Conservation (phyloP, 2,888 invertebrate genomes). For the Iphiclides podalirius region DNA sequence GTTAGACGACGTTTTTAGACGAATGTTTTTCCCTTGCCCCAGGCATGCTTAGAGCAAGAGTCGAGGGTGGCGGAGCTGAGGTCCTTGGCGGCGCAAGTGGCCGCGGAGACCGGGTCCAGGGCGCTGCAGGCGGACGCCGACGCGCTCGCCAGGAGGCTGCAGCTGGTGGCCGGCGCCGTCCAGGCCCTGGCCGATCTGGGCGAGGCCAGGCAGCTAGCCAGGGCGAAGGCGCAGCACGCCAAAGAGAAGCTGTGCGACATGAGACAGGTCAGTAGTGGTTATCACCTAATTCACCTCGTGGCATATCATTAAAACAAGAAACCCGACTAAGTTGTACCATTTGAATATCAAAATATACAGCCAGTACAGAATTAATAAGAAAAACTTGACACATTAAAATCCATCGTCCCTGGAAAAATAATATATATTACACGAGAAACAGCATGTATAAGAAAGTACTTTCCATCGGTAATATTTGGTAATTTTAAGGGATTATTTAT, state of each 20-base stretch:
- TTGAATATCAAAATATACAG: too few relatives aligned
- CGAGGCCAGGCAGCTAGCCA: constrained; percentile 83
- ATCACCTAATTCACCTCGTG: too few relatives aligned
- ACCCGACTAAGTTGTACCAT: too few relatives aligned
- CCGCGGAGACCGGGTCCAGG: constrained; percentile 87
- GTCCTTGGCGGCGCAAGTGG: constrained; percentile 87
- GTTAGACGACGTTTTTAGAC: too few relatives aligned
- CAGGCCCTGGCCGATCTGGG: constrained; percentile 88
- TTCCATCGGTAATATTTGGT: too few relatives aligned
- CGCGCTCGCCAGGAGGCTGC: constrained; percentile 85
- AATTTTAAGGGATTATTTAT: too few relatives aligned
- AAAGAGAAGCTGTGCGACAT: constrained; percentile 85
- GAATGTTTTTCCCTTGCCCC: too few relatives aligned
- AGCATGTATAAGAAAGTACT: too few relatives aligned
- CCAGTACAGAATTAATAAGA: too few relatives aligned
- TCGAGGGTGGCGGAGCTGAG: constrained; percentile 87
- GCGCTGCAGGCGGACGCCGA: constrained; percentile 89
- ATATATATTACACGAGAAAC: too few relatives aligned
- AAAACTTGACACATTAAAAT: too few relatives aligned
- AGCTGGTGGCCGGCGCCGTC: constrained; percentile 87
- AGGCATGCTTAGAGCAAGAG: constrained; percentile 89
- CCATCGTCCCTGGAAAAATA: too few relatives aligned
- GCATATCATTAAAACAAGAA: background rate
- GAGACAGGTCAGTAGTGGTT: constrained; percentile 88
- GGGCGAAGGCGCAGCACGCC: constrained; percentile 80